A percentile compares a stretch with the other conserved stretches of the same genome.
Evolutionary conservation across 2,888 invertebrate species (phyloP).

Genomic region (Aphrophora alni): DNA sequence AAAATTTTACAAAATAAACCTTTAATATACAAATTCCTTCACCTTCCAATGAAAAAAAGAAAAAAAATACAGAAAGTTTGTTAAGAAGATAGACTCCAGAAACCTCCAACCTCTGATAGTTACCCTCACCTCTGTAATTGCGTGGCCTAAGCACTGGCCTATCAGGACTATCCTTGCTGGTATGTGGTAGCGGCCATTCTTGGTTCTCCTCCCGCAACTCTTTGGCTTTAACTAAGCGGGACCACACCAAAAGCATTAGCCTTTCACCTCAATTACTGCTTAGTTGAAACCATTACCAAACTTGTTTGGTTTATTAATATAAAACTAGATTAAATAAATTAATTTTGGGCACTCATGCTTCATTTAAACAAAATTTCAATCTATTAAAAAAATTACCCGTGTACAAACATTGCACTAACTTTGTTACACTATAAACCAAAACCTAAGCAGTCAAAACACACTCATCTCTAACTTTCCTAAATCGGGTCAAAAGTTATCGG

Average conservation of each 20-base stretch:
- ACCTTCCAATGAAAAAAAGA: neutral
- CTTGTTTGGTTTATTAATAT: neutral
- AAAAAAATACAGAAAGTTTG: too few relatives aligned
- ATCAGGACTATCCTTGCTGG: conserved; percentile 49
- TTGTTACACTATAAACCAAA: too few relatives aligned
- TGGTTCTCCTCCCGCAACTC: neutral
- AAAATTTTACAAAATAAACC: too few relatives aligned
- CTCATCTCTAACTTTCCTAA: too few relatives aligned
- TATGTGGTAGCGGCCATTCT: neutral
- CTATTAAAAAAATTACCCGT: too few relatives aligned
- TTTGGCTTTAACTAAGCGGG: conserved; percentile 22
- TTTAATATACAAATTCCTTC: too few relatives aligned
- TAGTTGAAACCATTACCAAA: neutral
- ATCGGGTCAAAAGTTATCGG: too few relatives aligned
- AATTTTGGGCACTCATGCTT: too few relatives aligned
- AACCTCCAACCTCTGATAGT: neutral
- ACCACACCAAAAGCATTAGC: neutral
- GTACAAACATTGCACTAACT: too few relatives aligned
- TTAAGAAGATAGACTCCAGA: neutral
- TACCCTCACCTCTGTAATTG: conserved; percentile 44
- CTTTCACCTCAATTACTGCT: neutral
- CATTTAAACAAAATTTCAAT: too few relatives aligned
- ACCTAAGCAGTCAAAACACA: too few relatives aligned
- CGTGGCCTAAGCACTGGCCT: conserved; percentile 42
- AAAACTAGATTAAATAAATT: too few relatives aligned